Percentiles rank a stretch among this genome's conserved stretches.
Evolutionary conservation across 2,113 vertebrate species (phyloP).

Genomic region (Anas platyrhynchos): DNA sequence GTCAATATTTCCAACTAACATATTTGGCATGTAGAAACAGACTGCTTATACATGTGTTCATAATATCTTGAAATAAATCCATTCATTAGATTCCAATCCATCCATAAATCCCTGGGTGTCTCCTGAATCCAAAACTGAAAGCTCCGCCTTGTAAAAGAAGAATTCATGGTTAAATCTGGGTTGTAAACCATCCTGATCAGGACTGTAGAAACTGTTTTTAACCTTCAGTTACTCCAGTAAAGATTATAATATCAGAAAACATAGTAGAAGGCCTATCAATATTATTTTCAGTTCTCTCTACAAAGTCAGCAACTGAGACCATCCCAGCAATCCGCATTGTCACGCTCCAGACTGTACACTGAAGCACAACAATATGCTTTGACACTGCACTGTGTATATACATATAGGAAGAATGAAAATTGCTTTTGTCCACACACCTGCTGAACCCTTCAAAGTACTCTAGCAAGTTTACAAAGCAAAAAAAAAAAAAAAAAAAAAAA

Average conservation of each 20-base stretch:
- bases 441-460: background rate
- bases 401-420: background rate
- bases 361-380: background rate
- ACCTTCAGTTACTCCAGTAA: background rate
- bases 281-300: background rate
- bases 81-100: constrained; percentile 19
- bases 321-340: background rate
- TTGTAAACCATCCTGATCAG: background rate
- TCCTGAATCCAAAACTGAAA: background rate
- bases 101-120: background rate
- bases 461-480: background rate
- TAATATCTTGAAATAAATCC: constrained; percentile 1
- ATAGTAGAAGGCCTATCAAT: background rate
- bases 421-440: background rate
- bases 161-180: background rate
- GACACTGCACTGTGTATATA: background rate
- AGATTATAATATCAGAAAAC: background rate
- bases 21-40: constrained; percentile 37
- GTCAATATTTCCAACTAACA: constrained; percentile 3
- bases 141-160: background rate
- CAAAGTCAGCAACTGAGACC: background rate
- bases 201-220: background rate
- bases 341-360: background rate
- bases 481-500: background rate
- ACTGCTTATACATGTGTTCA: background rate